Percentiles rank a stretch among this genome's conserved stretches.
Evolutionary conservation across 2,888 invertebrate species (phyloP).

Genomic region (Tridacna gigas): DNA sequence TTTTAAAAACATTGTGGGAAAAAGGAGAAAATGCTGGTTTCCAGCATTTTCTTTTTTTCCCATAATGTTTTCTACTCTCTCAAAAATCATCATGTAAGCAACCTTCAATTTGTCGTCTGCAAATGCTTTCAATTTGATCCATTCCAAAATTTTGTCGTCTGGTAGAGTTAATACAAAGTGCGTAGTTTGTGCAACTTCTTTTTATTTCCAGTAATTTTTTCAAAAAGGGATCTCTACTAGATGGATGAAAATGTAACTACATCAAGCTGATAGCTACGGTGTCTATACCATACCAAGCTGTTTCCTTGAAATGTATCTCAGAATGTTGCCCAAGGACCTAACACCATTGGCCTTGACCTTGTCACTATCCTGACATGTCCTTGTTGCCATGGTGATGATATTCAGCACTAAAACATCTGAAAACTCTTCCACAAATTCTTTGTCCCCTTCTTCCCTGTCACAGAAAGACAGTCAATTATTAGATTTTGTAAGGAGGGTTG

Average conservation of each 20-base stretch:
- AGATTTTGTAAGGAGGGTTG: too few relatives aligned
- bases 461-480: background rate
- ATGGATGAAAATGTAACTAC: too few relatives aligned
- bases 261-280: too few relatives aligned
- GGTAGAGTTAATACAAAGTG: too few relatives aligned
- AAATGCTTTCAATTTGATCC: too few relatives aligned
- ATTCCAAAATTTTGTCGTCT: too few relatives aligned
- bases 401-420: slow-evolving; percentile 90
- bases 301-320: slow-evolving; percentile 87
- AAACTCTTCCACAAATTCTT: slow-evolving; percentile 87
- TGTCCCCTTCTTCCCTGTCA: slow-evolving; percentile 72
- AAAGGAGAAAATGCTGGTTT: background rate
- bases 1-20: slow-evolving; percentile 9
- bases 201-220: too few relatives aligned
- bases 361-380: slow-evolving; percentile 90
- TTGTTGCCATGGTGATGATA: slow-evolving; percentile 89
- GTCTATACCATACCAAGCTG: slow-evolving; percentile 70
- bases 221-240: too few relatives aligned
- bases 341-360: slow-evolving; percentile 94
- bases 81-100: too few relatives aligned
- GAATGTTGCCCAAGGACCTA: slow-evolving; percentile 92
- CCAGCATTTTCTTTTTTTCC: background rate
- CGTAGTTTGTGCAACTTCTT: too few relatives aligned
- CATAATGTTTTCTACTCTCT: background rate
- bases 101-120: too few relatives aligned